Evolutionary conservation across 2,888 invertebrate genomes (phyloP), one percentile per base, ranked within the genome.

Genomic region (Fragum fragum): DNA sequence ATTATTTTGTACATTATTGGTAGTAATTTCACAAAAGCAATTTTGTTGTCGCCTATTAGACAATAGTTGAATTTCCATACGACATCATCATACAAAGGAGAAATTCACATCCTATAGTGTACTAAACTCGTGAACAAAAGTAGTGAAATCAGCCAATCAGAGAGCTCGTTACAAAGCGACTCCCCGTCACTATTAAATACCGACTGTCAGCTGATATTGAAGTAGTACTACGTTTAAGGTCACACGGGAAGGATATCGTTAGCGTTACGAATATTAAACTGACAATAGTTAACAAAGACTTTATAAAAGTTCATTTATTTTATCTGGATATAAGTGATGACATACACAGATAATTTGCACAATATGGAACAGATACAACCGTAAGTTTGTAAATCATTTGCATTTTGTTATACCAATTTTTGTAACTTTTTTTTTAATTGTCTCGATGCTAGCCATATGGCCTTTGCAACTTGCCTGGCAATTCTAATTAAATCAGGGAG

Each of bases 271-370:
- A 57, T 26, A 26, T 26, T 26, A 21, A 7, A 57, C 57, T 57
- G 26, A 57, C 14, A 26, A n/a, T 26, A 9, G 57, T 57, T 23
- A 63, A 32, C 32, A 63, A 63, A 36, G 36, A 63, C 3, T 9
- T 63, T 18, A 14, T 32, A 63, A 36, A 32, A 36, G 32, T 63
- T 32, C 21, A 28, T 26, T 7, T 1, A 26, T 28, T 57, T 57
- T 23, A 28, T n/a, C 32, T 63, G 63, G 63, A 63, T 63, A 32
- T 36, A 63, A 63, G 63, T 77, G 77, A 81, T 81, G 81, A 81
- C 77, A 77, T 81, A 74, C 63, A 81, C 74, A 73, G 77, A 77
- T 55, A 55, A 69, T 23, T 47, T 77, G 52, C 71, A 61, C 23
- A 71, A 32, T 42, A 81, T 81, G 81, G 77, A 74, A 23, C 73